Evolutionary conservation across 2,113 vertebrate genomes (phyloP).

Genomic region (Dinomys branickii): DNA sequence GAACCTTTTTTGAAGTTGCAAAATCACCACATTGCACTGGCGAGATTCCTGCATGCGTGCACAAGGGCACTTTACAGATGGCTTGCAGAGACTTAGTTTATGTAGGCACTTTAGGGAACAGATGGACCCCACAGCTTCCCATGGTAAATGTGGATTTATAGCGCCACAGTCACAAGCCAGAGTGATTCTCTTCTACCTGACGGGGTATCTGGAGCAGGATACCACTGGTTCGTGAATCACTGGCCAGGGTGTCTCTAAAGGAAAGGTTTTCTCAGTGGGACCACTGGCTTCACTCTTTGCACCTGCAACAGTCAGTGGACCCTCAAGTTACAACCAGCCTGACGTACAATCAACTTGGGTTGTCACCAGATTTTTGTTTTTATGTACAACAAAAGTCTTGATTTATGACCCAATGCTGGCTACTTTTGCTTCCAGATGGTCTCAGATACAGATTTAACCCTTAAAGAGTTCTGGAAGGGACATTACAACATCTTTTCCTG

Average conservation of each 20-base stretch:
- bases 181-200: conserved; percentile 81
- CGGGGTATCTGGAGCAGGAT: conserved; percentile 72
- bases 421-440: background rate
- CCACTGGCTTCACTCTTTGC: conserved; percentile 41
- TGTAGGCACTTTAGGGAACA: conserved; percentile 85
- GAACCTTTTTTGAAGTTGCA: conserved; percentile 84
- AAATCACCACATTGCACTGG: conserved; percentile 80
- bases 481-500: background rate
- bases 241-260: conserved; percentile 60
- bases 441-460: background rate
- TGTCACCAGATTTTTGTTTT: background rate
- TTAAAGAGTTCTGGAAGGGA: background rate
- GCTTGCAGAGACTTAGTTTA: conserved; percentile 84
- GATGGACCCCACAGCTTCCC: conserved; percentile 83
- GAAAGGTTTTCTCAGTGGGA: conserved; percentile 55
- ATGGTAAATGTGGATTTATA: conserved; percentile 85
- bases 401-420: background rate
- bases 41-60: conserved; percentile 78
- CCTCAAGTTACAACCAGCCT: background rate
- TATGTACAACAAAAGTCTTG: background rate
- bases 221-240: conserved; percentile 76
- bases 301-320: background rate
- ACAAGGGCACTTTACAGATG: conserved; percentile 84
- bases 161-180: conserved; percentile 67
- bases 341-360: background rate